These are phyloP conservation scores for Indri indri DNA, from an alignment of 2,113 vertebrate genomes.

Conservation along the genomic window DNA sequence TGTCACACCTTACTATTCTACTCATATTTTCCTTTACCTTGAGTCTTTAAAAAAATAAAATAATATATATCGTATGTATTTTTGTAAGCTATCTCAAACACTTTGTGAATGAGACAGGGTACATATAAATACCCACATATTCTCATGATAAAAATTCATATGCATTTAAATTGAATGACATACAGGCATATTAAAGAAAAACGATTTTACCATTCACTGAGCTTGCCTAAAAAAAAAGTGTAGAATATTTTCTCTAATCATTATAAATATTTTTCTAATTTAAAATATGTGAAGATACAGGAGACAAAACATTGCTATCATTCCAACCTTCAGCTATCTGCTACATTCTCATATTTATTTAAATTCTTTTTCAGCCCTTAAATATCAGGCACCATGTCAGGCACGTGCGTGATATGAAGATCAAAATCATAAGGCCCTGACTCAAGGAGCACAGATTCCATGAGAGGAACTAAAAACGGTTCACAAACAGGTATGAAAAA, in stretches of 20 bases:
- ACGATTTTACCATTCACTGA: constrained; percentile 2
- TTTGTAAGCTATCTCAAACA: constrained; percentile 25
- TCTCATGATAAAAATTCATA: background rate
- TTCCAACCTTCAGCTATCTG: background rate
- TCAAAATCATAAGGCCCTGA: background rate
- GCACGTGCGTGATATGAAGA: background rate
- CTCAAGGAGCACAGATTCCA: background rate
- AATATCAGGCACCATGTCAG: background rate
- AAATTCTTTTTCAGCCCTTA: background rate
- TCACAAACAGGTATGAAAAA: background rate
- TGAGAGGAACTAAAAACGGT: background rate
- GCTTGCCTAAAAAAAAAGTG: background rate
- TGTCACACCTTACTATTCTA: background rate
- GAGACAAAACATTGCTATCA: background rate
- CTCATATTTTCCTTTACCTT: background rate
- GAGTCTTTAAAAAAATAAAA: constrained; percentile 9
- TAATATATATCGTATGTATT: background rate
- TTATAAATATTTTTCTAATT: constrained; percentile 35
- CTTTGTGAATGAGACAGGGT: background rate
- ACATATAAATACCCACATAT: background rate
- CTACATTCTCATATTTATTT: background rate
- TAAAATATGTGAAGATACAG: constrained; percentile 24
- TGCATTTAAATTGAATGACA: constrained; percentile 13
- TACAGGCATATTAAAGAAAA: background rate
- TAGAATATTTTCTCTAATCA: background rate